Evolutionary conservation across 2,113 vertebrate genomes (phyloP).

Genomic region (Macroglossus sobrinus): DNA sequence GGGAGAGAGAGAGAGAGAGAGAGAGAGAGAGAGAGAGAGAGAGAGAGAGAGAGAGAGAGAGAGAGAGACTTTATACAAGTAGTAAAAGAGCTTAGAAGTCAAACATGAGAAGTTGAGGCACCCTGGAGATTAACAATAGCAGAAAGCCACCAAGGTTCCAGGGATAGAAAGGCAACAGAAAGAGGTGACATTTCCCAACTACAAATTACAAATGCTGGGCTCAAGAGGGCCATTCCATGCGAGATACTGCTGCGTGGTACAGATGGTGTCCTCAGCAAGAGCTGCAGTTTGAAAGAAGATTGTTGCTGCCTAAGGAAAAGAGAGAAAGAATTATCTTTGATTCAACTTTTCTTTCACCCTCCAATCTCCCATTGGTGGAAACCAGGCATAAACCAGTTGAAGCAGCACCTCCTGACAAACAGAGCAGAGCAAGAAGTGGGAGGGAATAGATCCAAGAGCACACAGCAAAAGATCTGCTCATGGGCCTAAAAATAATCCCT

Average conservation of each 20-base stretch:
- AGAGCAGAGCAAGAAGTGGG: not conserved
- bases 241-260: not conserved
- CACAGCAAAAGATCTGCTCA: not conserved
- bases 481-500: not conserved
- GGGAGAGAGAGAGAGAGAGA: no score
- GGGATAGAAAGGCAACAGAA: not conserved
- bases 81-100: not conserved
- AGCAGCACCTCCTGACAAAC: fast-evolving
- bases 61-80: not conserved
- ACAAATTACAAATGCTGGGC: not conserved
- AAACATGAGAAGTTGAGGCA: not conserved
- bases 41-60: no score
- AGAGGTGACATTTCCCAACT: not conserved
- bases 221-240: fast-evolving
- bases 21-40: no score
- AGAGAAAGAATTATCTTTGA: no score
- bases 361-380: not conserved
- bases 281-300: not conserved
- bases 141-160: not conserved
- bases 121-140: not conserved
- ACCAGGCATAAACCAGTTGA: not conserved
- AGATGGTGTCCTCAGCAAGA: not conserved
- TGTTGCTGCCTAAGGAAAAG: not conserved
- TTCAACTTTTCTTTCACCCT: not conserved
- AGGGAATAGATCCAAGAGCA: not conserved